A percentile compares a stretch with the other conserved stretches of the same genome.
Conservation (phyloP, 2,888 invertebrate genomes). For the Esperia sulphurella region DNA sequence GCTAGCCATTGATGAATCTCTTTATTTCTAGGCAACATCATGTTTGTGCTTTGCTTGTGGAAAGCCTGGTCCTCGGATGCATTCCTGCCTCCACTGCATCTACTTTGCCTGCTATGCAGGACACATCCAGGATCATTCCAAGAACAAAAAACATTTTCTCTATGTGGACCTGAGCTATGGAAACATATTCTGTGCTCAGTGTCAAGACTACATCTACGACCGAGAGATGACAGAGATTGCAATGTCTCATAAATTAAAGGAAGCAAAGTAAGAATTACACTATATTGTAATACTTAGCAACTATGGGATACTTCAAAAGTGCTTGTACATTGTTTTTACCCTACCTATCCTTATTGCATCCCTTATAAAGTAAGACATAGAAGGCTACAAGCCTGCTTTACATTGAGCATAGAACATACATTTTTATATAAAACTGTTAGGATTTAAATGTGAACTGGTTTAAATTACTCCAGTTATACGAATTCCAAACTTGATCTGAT, state of each 20-base stretch:
- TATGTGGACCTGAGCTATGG: conserved; percentile 94
- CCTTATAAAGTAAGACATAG: too few species aligned
- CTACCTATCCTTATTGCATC: too few species aligned
- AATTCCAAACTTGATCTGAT: too few species aligned
- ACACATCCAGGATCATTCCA: conserved; percentile 93
- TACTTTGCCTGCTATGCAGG: conserved; percentile 94
- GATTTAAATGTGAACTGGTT: too few species aligned
- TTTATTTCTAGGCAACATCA: conserved; percentile 83
- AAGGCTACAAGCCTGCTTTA: too few species aligned
- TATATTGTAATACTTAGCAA: too few species aligned
- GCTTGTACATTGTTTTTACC: too few species aligned
- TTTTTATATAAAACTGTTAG: too few species aligned
- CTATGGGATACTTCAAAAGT: too few species aligned
- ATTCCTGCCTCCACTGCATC: conserved; percentile 93
- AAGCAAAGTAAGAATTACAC: conserved; percentile 72
- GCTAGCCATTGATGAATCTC: conserved; percentile 4
- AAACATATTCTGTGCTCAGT: conserved; percentile 92
- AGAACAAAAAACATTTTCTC: conserved; percentile 88
- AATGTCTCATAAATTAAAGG: conserved; percentile 71
- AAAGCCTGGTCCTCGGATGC: conserved; percentile 87
- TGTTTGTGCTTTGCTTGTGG: conserved; percentile 91
- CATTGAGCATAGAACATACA: too few species aligned
- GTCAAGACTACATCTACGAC: conserved; percentile 96
- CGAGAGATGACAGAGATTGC: conserved; percentile 81
- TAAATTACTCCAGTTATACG: too few species aligned